phyloP scores from a whole-genome alignment of 2,797 vertebrate species.

The Phoeniculus purpureus region DNA sequence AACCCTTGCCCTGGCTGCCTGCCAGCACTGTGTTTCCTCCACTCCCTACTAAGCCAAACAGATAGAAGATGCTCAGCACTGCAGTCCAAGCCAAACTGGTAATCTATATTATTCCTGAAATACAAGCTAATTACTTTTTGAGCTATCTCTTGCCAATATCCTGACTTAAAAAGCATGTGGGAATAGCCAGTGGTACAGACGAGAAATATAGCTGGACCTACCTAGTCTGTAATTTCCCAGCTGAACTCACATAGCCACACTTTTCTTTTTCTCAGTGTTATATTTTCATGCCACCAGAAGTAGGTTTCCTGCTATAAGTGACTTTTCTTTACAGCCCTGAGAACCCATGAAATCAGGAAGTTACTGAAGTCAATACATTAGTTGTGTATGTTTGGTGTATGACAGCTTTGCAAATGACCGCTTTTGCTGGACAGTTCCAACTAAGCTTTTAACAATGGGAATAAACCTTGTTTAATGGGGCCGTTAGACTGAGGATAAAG shows the following conservation, averaged over 20 bases:
- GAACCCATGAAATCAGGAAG: not conserved
- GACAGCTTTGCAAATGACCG: not conserved
- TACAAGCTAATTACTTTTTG: slow-evolving; percentile 10
- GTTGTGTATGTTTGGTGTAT: not conserved
- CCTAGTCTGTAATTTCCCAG: not conserved
- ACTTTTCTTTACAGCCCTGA: not conserved
- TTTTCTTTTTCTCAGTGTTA: not conserved
- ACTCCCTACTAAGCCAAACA: not conserved
- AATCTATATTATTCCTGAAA: not conserved
- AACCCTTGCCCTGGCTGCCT: not conserved
- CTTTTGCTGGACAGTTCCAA: not conserved
- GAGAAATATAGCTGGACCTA: not conserved
- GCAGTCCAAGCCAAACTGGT: not conserved
- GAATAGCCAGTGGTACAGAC: not conserved
- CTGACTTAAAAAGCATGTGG: not conserved
- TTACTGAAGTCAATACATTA: not conserved
- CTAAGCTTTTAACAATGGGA: not conserved
- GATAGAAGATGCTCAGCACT: not conserved
- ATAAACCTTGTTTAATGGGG: not conserved
- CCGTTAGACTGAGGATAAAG: not conserved
- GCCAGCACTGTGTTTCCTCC: not conserved
- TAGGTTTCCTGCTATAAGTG: not conserved
- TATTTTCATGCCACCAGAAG: not conserved
- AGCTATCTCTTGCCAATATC: not conserved
- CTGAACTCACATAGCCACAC: not conserved